Base-by-base conservation (phyloP, 1,140 invertebrate species). In the Drosophila saltans region DNA sequence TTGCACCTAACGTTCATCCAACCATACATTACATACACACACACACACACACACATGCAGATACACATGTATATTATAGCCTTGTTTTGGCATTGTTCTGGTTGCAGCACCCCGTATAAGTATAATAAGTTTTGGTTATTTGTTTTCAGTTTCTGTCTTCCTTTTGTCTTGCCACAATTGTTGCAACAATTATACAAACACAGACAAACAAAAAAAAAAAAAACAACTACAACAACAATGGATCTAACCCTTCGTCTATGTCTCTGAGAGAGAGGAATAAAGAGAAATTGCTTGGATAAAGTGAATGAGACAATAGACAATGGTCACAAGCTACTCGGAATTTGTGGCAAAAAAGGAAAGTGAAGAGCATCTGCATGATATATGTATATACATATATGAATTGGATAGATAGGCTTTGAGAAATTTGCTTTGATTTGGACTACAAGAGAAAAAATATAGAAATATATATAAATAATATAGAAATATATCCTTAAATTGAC, bases 171-270 rank as follows among this genome's bases (percentile, higher is more conserved):
- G 70, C 65, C 75, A 69, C 82, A 81, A 85, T 85, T 85, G 81
- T 85, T 85, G 81, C 75, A 85, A 78, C 81, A 85, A 85, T 85
- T 85, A 85, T 83, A 85, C 81, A 86, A 86, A 81, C 79, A 81
- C 79, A 85, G 86, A 69, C 62, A 61, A 64, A 56, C 62, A 55
- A 72, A 76, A 48, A 65, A 80, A 85, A 81, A 81, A 66, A 81
- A 78, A 81, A 76, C 71, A 45, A 48, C 45, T 43, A 61, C 26
- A n/a, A 57, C 68, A 67, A 69, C 66, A 77, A 77, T 74, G 45
- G 21, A 36, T 52, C 21, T 52, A 52, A 52, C 21, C 24, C 45
- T 26, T 52, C 21, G 21, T 24, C n/a, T 52, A 36, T 36, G 28
- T 30, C 16, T 16, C 16, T 16, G 16, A 16, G 16, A 16, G 16